These are phyloP conservation scores for Acanthopleura granulata DNA, from an alignment of 2,888 invertebrate species.

Conservation along the genomic window DNA sequence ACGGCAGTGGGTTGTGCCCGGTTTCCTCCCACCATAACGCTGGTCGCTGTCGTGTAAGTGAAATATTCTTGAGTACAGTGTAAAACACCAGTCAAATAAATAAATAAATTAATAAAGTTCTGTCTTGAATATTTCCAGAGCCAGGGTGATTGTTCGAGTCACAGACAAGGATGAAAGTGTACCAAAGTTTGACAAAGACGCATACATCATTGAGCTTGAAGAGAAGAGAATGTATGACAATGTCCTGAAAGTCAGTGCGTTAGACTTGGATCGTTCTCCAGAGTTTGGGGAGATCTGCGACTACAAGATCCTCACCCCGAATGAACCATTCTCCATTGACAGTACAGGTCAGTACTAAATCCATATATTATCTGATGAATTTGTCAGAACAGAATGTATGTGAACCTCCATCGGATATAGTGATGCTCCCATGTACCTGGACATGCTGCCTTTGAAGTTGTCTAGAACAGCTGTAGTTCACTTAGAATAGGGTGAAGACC, in stretches of 20 bases:
- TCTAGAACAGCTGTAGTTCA: too few relatives aligned
- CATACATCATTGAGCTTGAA: slow-evolving; percentile 90
- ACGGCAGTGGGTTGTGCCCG: too few relatives aligned
- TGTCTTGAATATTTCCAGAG: slow-evolving; percentile 73
- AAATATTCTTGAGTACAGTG: slow-evolving; percentile 25
- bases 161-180: slow-evolving; percentile 97
- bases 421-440: too few relatives aligned
- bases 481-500: too few relatives aligned
- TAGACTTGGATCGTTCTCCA: slow-evolving; percentile 95
- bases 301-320: slow-evolving; percentile 93
- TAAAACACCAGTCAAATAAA: slow-evolving; percentile 45
- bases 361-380: too few relatives aligned
- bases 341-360: slow-evolving; percentile 79
- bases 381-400: too few relatives aligned
- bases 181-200: slow-evolving; percentile 90
- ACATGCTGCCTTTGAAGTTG: too few relatives aligned
- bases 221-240: slow-evolving; percentile 83
- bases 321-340: slow-evolving; percentile 91
- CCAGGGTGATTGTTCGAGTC: slow-evolving; percentile 93
- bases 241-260: slow-evolving; percentile 90
- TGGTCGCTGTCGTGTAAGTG: too few relatives aligned
- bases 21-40: too few relatives aligned
- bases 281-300: slow-evolving; percentile 96
- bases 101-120: not conserved
- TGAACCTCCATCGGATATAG: too few relatives aligned